A percentile compares a stretch with the other conserved stretches of the same genome.
phyloP scores from a whole-genome alignment of 2,113 vertebrate genomes.

The Ciconia boyciana region DNA sequence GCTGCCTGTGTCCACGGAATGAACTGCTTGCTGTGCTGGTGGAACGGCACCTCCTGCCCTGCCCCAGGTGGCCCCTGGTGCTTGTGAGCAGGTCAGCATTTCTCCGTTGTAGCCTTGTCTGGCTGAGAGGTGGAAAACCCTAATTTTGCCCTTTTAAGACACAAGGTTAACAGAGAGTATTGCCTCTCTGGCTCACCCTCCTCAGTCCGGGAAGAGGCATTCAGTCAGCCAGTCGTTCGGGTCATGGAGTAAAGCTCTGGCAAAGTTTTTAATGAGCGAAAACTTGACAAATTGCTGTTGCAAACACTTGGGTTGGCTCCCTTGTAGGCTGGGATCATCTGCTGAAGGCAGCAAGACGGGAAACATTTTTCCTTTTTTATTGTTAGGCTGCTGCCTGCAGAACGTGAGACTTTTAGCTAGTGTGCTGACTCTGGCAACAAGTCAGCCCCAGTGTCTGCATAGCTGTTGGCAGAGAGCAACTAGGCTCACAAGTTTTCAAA shows the following conservation, averaged over 20 bases:
- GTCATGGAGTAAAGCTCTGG: neutral
- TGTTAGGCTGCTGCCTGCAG: neutral
- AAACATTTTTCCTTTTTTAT: slow-evolving; percentile 10
- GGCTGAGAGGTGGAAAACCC: neutral
- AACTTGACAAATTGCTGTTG: neutral
- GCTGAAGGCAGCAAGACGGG: slow-evolving; percentile 3
- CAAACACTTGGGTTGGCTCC: neutral
- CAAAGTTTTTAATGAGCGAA: neutral
- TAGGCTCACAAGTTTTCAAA: slow-evolving; percentile 19
- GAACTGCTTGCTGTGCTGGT: neutral
- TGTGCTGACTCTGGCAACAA: slow-evolving; percentile 57
- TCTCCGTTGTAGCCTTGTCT: rapidly evolving
- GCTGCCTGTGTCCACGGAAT: neutral
- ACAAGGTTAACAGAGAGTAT: neutral
- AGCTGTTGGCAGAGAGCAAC: slow-evolving; percentile 29
- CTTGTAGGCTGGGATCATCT: slow-evolving; percentile 6
- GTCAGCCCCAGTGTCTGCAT: slow-evolving; percentile 14
- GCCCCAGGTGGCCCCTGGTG: neutral
- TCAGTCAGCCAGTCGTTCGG: neutral
- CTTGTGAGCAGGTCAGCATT: neutral
- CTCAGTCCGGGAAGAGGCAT: neutral
- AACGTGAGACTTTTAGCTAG: neutral
- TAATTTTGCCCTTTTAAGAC: neutral
- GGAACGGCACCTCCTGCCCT: neutral
- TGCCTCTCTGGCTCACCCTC: neutral